Base-by-base conservation (phyloP, 2,113 vertebrate species). In the Mixornis gularis region DNA sequence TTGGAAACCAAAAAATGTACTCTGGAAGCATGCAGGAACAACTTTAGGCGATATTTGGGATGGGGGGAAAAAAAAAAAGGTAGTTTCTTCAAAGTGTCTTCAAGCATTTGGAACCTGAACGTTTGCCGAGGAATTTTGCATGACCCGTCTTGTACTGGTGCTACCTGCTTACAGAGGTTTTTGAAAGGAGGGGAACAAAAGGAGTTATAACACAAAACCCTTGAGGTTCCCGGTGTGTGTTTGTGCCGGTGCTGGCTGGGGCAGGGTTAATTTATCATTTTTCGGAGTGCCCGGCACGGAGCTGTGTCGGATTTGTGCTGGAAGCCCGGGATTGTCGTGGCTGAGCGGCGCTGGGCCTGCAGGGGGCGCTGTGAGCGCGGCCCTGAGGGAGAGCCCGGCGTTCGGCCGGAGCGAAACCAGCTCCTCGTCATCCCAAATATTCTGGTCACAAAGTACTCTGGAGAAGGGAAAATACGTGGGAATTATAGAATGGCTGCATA, bases 201-300 rank as follows among this genome's bases (percentile, higher is more conserved):
- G 58, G 29, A 34, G 15, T n/a, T 17, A 6, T 17, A 36, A 1
- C 52, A 14, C 18, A 11, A 26, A 6, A 0, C 6, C 16, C 29
- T 10, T 7, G 44, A 2, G 12, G 29, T 15, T 52, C 1, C 15
- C 16, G 18, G 24, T 5, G 41, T 4, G 41, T 17, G 44, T 36
- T 19, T 2, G 36, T 43, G 85, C 26, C 27, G 66, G 14, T 1
- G n/a, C 18, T 11, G 52, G 30, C 52, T 15, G 52, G 30, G 40
- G 12, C 51, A 18, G 34, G 1, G 36, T 16, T 30, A 1, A 12
- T 40, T 40, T 20, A 0, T 6, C 5, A 21, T 5, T 38, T 36
- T 5, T 2, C 13, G 0, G 5, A 2, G 56, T 4, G 1, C 1
- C 15, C 3, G n/a, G n/a, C n/a, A 0, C 10, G n/a, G 64, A 9